Base-by-base conservation (phyloP, 1,140 invertebrate genomes). In the Drosophila malerkotliana region DNA sequence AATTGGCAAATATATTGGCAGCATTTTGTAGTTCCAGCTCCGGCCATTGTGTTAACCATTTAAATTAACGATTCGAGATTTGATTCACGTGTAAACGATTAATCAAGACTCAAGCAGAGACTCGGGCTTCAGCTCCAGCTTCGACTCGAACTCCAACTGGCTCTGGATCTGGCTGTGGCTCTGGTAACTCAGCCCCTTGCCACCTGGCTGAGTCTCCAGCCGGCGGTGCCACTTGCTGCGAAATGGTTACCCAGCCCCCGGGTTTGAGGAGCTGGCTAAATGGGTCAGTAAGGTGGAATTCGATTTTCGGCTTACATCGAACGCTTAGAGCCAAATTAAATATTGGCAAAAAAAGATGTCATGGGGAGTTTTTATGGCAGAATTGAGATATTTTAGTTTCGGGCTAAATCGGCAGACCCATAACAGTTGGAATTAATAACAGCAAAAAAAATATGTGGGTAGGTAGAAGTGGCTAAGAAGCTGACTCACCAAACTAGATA, bases 81-180 rank as follows among this genome's bases (percentile, higher is more conserved):
- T 84, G 73, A 87, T 87, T 87, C 81, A 84, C 82, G 81, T 84
- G 78, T 87, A 85, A 85, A 78, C 82, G 78, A 85, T 85, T 85
- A 85, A 85, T 85, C 82, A 85, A 85, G 63, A 81, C 58, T 53
- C 73, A 84, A 83, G 67, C 80, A 79, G 66, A 48, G 76, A 69
- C 39, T 62, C 41, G 52, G 39, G 71, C 63, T 75, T 47, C 7
- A 18, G 39, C n/a, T 61, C 32, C 55, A 32, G 64, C 63, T 75
- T 48, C 41, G 8, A 8, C 49, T 52, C 14, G 1, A 32, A 37
- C 72, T 58, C 4, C 21, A 54, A 12, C 66, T 58, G 15, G 41
- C 41, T 44, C 14, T 18, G 34, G 34, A 44, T 7, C 14, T 44
- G 41, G 41, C 6, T 44, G 14, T 9, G 41, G 41, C 14, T 44